Percentiles rank a stretch among this genome's conserved stretches.
phyloP scores from a whole-genome alignment of 2,113 vertebrate genomes.

The Anguilla japonica region DNA sequence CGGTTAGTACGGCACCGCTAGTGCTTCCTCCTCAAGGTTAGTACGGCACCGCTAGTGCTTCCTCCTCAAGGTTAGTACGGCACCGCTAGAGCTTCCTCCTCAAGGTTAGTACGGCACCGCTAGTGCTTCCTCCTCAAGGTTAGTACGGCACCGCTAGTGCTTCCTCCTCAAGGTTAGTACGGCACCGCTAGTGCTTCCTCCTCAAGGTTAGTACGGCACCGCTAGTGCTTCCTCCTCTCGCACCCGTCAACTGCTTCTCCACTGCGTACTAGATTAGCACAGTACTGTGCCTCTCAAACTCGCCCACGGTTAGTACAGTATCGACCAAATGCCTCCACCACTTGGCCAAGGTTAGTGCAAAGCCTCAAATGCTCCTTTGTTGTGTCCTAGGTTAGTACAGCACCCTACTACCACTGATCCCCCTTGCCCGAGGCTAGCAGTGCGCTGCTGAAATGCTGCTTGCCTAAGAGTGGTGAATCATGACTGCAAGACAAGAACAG shows the following conservation, averaged over 20 bases:
- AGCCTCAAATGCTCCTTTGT: too few species aligned
- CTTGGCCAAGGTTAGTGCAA: neutral
- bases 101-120: too few species aligned
- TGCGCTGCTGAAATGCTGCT: too few species aligned
- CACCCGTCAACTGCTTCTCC: neutral
- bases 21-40: neutral
- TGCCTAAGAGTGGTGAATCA: too few species aligned
- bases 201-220: neutral
- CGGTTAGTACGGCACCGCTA: neutral
- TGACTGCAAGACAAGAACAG: too few species aligned
- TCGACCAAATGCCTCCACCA: too few species aligned
- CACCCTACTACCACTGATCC: too few species aligned
- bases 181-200: neutral
- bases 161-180: neutral
- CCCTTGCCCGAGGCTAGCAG: too few species aligned
- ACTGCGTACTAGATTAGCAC: neutral
- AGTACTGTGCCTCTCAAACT: neutral
- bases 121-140: neutral
- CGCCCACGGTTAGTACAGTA: neutral
- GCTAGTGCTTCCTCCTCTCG: neutral
- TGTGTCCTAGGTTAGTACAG: too few species aligned
- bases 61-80: too few species aligned
- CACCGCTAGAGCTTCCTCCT: neutral
- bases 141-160: too few species aligned
- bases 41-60: neutral